Conservation (phyloP, 2,113 vertebrate genomes). For the Elanoides forficatus region DNA sequence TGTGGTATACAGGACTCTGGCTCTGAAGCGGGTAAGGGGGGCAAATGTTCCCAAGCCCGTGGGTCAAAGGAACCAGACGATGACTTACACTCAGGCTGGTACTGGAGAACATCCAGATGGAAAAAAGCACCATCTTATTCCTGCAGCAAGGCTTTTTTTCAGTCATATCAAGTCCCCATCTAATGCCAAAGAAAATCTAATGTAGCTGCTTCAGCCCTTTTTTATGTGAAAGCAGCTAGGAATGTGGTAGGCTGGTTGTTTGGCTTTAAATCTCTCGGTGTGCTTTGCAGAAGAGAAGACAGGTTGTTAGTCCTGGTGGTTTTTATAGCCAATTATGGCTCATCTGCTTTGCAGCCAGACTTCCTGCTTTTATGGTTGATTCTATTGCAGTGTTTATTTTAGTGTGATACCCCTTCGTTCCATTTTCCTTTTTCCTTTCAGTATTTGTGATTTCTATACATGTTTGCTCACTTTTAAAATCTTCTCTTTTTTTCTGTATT, state of each 20-base stretch:
- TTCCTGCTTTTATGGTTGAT: background rate
- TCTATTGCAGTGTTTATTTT: slow-evolving; percentile 7
- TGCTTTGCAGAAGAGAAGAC: background rate
- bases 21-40: background rate
- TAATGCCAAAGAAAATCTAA: background rate
- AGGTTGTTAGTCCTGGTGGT: background rate
- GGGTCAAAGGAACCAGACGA: background rate
- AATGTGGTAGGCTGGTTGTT: background rate
- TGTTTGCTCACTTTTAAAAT: background rate
- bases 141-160: background rate
- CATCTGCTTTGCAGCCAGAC: background rate
- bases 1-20: background rate
- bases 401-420: background rate
- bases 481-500: background rate
- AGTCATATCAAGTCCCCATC: background rate
- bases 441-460: background rate
- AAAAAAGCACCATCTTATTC: background rate
- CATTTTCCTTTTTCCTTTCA: background rate
- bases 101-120: background rate
- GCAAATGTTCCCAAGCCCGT: background rate
- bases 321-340: slow-evolving; percentile 17
- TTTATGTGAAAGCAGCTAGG: background rate
- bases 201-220: background rate
- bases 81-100: background rate
- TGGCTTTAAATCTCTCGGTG: background rate